Evolutionary conservation across 53 echinoderm and acorn worm genomes (phyloP), one percentile per base, ranked within the genome.

Genomic region (Echinarachnius parma): DNA sequence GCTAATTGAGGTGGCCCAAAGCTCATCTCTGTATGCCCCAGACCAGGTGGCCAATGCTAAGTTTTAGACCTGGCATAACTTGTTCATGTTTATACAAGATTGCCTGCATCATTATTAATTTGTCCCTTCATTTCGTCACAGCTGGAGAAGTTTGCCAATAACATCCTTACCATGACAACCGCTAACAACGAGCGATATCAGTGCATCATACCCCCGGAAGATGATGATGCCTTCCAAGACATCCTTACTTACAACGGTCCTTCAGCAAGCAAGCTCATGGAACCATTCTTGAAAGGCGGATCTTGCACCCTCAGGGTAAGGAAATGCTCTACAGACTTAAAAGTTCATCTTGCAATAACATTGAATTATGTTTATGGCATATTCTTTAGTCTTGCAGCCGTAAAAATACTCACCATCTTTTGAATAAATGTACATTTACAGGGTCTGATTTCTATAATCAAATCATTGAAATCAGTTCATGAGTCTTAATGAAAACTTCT

Each of bases 121-220:
- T 34, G 28, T 31, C 26, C 3, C 7, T 33, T 21, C 33, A 27
- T 3, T 21, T 52, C 53, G 1, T 80, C 42, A 13, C 72, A 84
- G 87, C 50, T 78, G 34, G 81, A 85, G 36, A 54, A 78, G 25
- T 45, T 23, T 54, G 77, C 64, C 35, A 62, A 34, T 10, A 79
- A 89, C 46, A 72, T 83, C 42, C 44, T 93, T 4, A 80, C 91
- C 4, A 91, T 96, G 96, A 96, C 61, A 29, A 96, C 96, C 49
- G 70, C 82, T 15, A 80, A 91, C 37, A 86, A 96, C 59, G 96
- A 96, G 70, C 84, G 82, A 50, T 96, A 96, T 58, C 91, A 91
- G 16, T 96, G 96, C 26, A 37, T 84, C 21, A 31, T 96, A 2
- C 96, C 96, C 19, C 76, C 81, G 52, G 87, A 84, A 11, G 68